These are phyloP conservation scores for Equus przewalskii DNA, from an alignment of 2,113 vertebrate species.

Conservation along the genomic window DNA sequence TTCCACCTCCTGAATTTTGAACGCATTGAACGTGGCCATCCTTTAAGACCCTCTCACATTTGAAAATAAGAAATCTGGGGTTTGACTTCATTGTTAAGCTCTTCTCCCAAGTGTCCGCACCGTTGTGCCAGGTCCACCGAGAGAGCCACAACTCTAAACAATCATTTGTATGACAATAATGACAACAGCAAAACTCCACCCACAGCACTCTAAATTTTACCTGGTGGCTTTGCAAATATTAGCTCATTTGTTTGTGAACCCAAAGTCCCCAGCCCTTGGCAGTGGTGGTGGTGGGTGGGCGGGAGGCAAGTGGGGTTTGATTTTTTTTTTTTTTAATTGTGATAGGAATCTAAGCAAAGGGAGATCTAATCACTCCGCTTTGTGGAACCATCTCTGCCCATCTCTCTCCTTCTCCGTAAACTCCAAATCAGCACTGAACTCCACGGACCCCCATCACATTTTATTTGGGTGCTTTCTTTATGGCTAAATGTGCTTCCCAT, in stretches of 20 bases:
- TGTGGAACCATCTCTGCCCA: not conserved
- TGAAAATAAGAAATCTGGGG: conserved; percentile 59
- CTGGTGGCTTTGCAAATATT: not conserved
- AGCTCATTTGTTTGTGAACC: conserved; percentile 69
- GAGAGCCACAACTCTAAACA: conserved; percentile 58
- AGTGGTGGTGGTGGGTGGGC: not conserved
- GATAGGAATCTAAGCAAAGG: conserved; percentile 59
- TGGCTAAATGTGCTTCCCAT: not conserved
- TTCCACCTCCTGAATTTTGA: conserved; percentile 44
- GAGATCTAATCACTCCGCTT: not conserved
- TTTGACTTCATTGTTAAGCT: conserved; percentile 56
- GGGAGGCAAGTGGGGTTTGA: conserved; percentile 58
- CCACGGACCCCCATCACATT: conserved; percentile 43
- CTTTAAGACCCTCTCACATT: conserved; percentile 45
- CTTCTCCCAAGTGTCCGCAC: not conserved
- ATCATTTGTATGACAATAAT: not conserved
- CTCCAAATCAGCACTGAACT: conserved; percentile 59
- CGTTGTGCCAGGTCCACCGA: not conserved
- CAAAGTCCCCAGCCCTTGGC: conserved; percentile 52
- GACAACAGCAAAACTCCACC: not conserved
- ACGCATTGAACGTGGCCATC: conserved; percentile 57
- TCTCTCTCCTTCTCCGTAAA: not conserved
- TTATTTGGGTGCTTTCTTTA: conserved; percentile 62
- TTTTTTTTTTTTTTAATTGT: conserved; percentile 73
- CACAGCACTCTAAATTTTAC: not conserved